Base-by-base conservation (phyloP, 2,797 vertebrate genomes). In the Borostomias antarcticus region DNA sequence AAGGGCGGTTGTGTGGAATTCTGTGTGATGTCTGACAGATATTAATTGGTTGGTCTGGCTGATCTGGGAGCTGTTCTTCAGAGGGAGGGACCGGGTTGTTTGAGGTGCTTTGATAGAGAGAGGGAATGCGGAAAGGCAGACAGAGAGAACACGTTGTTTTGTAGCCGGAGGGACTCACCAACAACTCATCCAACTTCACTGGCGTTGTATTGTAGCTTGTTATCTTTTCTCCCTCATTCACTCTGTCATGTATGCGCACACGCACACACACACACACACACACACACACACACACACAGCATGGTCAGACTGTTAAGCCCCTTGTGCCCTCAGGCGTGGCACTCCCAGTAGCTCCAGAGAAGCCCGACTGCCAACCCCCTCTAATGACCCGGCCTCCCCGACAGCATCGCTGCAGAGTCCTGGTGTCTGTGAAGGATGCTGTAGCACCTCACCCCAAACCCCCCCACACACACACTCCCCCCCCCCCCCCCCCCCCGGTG, bases 1-100 rank as follows among this genome's bases (percentile, higher is more conserved):
- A 75, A 82, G 76, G 17, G 25, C 25, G 21, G 62, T 64, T 74
- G 62, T 74, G 62, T 64, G 64, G 58, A 66, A 58, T 52, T 65
- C 58, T 58, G 52, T 66, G 29, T 56, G 70, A 26, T 61, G 15
- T 45, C 15, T 54, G 48, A 69, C 13, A 73, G 65, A 51, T 25
- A 66, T 57, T 66, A 59, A 19, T n/a, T n/a, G 53, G 29, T 3
- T 9, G n/a, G 40, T 43, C 13, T 40, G 32, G n/a, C 33, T 32
- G 15, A 2, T 21, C 29, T 56, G 29, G 53, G 17, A 1, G 19
- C n/a, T 4, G 13, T 23, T 33, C 2, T 37, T 23, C 37, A 11
- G 33, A 32, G 15, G 9, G 29, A 33, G 29, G n/a, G 11, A 40
- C 5, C 40, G 13, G 23, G 23, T 23, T 3, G n/a, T 33, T 8